These are phyloP conservation scores for Prunella fulvescens DNA, from an alignment of 2,113 vertebrate genomes.

Conservation along the genomic window DNA sequence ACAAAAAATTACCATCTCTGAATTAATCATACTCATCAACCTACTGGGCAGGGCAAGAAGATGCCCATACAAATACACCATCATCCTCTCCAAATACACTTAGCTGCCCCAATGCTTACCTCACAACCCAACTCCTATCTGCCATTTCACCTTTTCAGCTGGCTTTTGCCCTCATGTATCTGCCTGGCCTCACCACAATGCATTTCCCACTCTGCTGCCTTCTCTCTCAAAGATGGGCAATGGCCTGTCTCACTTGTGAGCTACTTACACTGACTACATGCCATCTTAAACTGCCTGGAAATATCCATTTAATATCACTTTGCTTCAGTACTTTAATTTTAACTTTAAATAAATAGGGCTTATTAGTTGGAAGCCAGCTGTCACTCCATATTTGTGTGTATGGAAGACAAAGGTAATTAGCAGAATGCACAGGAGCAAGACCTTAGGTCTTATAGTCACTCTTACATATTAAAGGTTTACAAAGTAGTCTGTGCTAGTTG, in stretches of 20 bases:
- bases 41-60: neutral
- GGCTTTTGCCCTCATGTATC: neutral
- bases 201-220: neutral
- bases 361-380: neutral
- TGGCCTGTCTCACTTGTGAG: neutral
- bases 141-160: neutral
- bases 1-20: neutral
- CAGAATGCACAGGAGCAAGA: neutral
- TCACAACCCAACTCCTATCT: neutral
- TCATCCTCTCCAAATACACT: neutral
- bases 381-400: accelerated
- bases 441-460: neutral
- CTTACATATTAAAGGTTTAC: neutral
- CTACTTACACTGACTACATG: neutral
- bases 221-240: neutral
- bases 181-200: neutral
- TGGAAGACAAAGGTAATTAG: neutral
- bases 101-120: neutral
- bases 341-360: neutral
- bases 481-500: neutral
- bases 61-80: neutral
- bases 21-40: neutral
- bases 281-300: neutral
- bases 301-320: neutral
- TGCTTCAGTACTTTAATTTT: neutral